A percentile compares a stretch with the other conserved stretches of the same genome.
Evolutionary conservation across 2,113 vertebrate species (phyloP).

Genomic region (Rhinoderma darwinii): DNA sequence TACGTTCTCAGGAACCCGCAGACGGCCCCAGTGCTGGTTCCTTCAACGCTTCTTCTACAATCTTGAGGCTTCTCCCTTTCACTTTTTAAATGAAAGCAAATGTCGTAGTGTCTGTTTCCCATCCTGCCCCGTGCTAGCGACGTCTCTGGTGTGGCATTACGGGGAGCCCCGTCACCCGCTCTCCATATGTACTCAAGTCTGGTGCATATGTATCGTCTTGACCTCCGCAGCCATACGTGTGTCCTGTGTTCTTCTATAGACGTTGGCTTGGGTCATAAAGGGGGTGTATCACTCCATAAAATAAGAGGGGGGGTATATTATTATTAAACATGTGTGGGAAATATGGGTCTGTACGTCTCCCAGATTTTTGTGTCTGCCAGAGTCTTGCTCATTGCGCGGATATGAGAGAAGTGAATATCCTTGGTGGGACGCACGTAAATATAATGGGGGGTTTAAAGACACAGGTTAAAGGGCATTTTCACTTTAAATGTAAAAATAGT

Average conservation of each 20-base stretch:
- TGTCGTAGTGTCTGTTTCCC: constrained; percentile 52
- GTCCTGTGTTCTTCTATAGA: constrained; percentile 18
- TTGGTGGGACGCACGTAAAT: neutral
- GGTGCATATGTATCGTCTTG: constrained; percentile 30
- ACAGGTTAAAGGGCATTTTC: neutral
- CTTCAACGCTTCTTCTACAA: constrained; percentile 69
- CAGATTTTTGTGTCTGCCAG: constrained; percentile 17
- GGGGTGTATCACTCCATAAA: neutral
- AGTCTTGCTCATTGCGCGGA: neutral
- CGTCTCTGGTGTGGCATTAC: neutral
- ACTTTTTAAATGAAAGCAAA: constrained; percentile 51
- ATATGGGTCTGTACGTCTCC: neutral
- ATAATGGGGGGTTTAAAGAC: neutral
- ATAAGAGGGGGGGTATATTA: neutral
- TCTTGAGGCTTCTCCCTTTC: constrained; percentile 59
- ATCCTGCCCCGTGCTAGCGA: neutral
- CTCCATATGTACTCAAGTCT: constrained; percentile 3
- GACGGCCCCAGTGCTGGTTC: constrained; percentile 37
- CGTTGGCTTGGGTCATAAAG: neutral
- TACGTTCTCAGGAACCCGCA: constrained; percentile 62
- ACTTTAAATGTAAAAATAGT: neutral
- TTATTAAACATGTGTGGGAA: constrained; percentile 25
- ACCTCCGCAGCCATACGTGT: constrained; percentile 19
- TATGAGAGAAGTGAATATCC: neutral
- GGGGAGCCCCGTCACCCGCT: neutral